These are phyloP conservation scores for Dicaeum eximium DNA, from an alignment of 2,113 vertebrate genomes.

Conservation along the genomic window DNA sequence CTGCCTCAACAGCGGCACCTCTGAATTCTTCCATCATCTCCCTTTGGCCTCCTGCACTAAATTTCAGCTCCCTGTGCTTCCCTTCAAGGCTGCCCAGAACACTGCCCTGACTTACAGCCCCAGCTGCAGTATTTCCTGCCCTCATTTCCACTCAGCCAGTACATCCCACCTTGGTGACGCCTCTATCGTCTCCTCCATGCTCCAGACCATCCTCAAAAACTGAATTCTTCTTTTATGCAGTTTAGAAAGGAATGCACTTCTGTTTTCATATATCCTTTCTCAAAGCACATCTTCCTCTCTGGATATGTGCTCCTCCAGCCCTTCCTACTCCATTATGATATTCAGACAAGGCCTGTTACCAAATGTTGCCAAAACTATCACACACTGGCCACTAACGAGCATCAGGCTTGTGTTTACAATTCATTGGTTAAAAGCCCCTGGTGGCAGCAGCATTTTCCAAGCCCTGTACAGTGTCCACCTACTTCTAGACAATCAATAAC, in stretches of 20 bases:
- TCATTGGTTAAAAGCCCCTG: neutral
- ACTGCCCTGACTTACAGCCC: constrained; percentile 23
- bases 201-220: neutral
- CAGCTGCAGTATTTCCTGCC: constrained; percentile 14
- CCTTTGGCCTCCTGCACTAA: constrained; percentile 42
- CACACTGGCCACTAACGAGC: neutral
- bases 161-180: neutral
- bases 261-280: neutral
- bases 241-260: neutral
- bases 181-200: neutral
- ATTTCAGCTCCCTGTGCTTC: constrained; percentile 16
- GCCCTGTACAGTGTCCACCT: neutral
- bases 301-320: neutral
- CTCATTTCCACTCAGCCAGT: neutral
- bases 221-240: neutral
- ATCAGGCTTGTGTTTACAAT: neutral
- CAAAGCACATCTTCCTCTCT: neutral
- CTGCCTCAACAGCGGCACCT: neutral
- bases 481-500: neutral
- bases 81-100: constrained; percentile 30
- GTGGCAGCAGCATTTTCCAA: neutral
- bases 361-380: neutral
- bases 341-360: neutral
- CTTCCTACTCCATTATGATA: neutral
- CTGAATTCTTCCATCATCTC: constrained; percentile 31